Conservation (phyloP, 2,888 invertebrate genomes). For the Gymnosoma rotundatum region DNA sequence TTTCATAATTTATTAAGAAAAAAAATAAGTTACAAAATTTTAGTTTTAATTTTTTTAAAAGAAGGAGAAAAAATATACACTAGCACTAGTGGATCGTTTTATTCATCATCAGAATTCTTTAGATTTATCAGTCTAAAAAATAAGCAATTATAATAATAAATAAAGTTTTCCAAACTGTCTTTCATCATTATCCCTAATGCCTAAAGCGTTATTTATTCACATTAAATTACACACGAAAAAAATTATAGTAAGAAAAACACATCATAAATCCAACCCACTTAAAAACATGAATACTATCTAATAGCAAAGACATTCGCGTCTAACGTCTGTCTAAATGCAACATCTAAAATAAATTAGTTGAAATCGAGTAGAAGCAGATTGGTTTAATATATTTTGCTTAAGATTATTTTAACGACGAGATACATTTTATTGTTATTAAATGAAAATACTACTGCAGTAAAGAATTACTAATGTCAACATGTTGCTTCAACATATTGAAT, state of each 20-base stretch:
- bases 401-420: not conserved
- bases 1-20: too few species aligned
- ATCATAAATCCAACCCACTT: conserved; percentile 37
- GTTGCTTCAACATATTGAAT: conserved; percentile 59
- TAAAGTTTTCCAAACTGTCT: not conserved
- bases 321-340: conserved; percentile 20
- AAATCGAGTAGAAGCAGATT: conserved; percentile 32
- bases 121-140: too few species aligned
- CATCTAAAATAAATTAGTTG: conserved; percentile 49
- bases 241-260: not conserved
- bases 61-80: too few species aligned
- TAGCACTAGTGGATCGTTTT: too few species aligned
- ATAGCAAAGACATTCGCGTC: not conserved
- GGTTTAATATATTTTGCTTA: not conserved
- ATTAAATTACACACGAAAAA: conserved; percentile 6
- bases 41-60: too few species aligned
- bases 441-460: not conserved
- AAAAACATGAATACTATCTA: not conserved
- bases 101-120: too few species aligned
- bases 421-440: not conserved
- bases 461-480: conserved; percentile 56
- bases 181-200: conserved; percentile 31
- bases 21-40: too few species aligned
- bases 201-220: conserved; percentile 15
- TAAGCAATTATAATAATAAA: too few species aligned